Evolutionary conservation across 53 echinoderm and acorn worm genomes (phyloP).

Genomic region (Henricia sp.): DNA sequence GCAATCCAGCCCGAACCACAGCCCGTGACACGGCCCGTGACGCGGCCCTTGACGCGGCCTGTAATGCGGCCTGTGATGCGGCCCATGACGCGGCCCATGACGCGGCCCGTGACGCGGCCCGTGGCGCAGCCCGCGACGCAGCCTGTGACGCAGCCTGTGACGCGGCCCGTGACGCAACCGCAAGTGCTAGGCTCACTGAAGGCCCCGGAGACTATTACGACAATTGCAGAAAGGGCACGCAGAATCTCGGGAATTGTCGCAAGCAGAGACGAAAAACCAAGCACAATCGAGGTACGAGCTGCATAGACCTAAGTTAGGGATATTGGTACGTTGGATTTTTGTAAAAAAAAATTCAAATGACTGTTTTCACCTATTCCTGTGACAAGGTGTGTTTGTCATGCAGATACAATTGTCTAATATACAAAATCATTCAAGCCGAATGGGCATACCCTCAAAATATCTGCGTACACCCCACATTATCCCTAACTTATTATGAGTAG

Average conservation of each 20-base stretch:
- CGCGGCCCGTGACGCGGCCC: neutral
- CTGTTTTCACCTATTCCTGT: no score
- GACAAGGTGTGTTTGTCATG: no score
- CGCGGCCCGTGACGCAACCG: neutral
- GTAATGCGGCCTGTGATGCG: neutral
- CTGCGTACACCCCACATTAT: no score
- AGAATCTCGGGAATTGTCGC: constrained; percentile 13
- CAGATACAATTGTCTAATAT: no score
- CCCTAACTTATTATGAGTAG: no score
- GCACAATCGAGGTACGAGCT: constrained; percentile 12
- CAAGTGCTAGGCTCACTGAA: neutral
- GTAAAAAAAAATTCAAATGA: no score
- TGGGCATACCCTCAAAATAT: no score
- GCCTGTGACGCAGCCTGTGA: neutral
- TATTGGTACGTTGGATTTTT: no score
- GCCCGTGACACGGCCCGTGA: neutral
- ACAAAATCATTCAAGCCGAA: no score
- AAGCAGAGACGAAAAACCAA: constrained; percentile 21
- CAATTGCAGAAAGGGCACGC: constrained; percentile 33
- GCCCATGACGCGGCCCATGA: no score
- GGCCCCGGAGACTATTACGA: constrained; percentile 4
- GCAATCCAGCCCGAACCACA: neutral
- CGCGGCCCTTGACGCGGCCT: no score
- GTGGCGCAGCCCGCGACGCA: neutral
- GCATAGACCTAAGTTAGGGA: no score